Evolutionary conservation across 2,888 invertebrate species (phyloP), one percentile per base, ranked within the genome.

Genomic region (Lumbricus terrestris): DNA sequence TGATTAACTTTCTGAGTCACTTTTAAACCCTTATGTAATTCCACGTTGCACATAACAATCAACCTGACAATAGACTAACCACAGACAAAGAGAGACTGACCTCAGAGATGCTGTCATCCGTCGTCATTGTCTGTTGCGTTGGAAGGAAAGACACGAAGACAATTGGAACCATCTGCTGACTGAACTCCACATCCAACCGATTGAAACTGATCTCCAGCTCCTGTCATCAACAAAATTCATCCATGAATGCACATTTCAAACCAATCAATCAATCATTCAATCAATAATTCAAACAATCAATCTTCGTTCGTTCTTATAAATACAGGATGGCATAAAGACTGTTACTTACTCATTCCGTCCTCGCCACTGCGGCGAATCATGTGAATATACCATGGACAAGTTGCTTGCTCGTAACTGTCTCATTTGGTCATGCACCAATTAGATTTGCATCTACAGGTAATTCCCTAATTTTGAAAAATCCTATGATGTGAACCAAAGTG

Each of bases 121-220:
- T 69, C 69, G 69, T 69, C 69, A 69, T 69, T n/a, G 69, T 69
- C 69, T 69, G 69, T 1, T 69, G 69, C 69, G 11, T 29, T 6
- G 69, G 69, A 69, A 69, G 69, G 69, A 69, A n/a, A n/a, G 69
- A 69, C n/a, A 69, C 69, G n/a, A 69, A 69, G 69, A 69, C 69
- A n/a, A 69, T n/a, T n/a, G 69, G 69, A 5, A 16, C 69, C 69
- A 69, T 69, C 69, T 69, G 69, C n/a, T 69, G 69, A n/a, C 69
- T 69, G 13, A 69, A 69, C 69, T 69, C 69, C 29, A 69, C 69
- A 8, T 69, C 69, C 13, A 69, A 69, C 69, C n/a, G 69, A 8
- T 69, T 5, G 29, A 69, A n/a, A n/a, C 69, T 11, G 69, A 69
- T 69, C 69, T 69, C 69, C 69, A 69, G 69, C n/a, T 69, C 69